Evolutionary conservation across 2,797 vertebrate genomes (phyloP), one percentile per base, ranked within the genome.

Genomic region (Lagothrix lagotricha): DNA sequence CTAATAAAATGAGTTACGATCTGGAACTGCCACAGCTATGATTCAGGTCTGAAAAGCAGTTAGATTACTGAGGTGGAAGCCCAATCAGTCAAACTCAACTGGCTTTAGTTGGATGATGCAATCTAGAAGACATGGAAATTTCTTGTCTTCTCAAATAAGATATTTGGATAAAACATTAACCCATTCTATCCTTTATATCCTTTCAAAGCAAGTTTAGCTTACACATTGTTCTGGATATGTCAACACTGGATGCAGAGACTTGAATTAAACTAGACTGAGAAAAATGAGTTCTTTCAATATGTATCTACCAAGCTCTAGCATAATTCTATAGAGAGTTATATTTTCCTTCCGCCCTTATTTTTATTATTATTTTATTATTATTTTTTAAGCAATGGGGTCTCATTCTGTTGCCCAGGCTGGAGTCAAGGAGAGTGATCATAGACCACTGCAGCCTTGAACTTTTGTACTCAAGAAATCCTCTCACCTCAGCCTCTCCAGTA

Each of bases 21-120:
- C 82, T 58, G 30, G n/a, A 61, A 77, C 36, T 90, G 70, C 26
- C 46, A 88, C 41, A 58, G n/a, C 36, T 72, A 41, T 70, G 67
- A 72, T 70, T 96, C 44, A 82, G 28, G 93, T 81, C 44, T 86
- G 67, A 82, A 94, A 93, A 87, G 61, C 44, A 94, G 76, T 61
- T 86, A 61, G 36, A 61, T 93, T 90, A 90, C 57, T 90, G 75
- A 77, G 46, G 33, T 82, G 14, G 50, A 77, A 82, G 17, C 9
- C 52, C 67, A 77, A 22, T 14, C 90, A 36, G 76, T 72, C 75
- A 94, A 86, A 46, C 2, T 89, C 14, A 90, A 54, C 87, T n/a
- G 26, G 33, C 28, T 82, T 93, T 70, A 83, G 20, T 28, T 77
- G 9, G 80, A 87, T 81, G 30, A 70, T 86, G 11, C 20, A 90